phyloP scores from a whole-genome alignment of 2,888 invertebrate genomes.

The Lochmaea capreae region DNA sequence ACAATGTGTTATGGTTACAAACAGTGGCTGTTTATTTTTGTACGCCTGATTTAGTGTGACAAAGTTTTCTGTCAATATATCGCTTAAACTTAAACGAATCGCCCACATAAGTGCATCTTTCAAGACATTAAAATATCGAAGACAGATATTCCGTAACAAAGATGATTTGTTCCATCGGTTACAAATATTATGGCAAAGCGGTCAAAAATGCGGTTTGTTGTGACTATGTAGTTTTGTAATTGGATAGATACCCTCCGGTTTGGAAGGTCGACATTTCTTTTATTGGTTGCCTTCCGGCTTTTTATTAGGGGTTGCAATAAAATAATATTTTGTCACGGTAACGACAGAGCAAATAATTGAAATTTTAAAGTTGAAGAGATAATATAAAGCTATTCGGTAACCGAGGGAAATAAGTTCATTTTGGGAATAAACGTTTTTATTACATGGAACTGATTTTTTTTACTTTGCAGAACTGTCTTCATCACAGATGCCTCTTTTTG shows the following conservation, averaged over 20 bases:
- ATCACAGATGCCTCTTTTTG: no score
- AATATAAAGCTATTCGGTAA: neutral
- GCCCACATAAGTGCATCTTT: neutral
- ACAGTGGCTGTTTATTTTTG: no score
- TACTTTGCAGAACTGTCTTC: no score
- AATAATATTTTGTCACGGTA: neutral
- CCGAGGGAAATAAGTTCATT: neutral
- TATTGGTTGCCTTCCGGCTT: neutral
- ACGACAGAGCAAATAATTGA: neutral
- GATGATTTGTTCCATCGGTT: slow-evolving; percentile 50
- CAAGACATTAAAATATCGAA: slow-evolving; percentile 37
- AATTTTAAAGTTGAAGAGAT: neutral
- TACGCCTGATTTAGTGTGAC: neutral
- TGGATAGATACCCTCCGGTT: neutral
- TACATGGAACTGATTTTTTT: neutral
- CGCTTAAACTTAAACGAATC: neutral
- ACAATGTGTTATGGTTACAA: no score
- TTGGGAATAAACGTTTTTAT: neutral
- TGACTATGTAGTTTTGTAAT: slow-evolving; percentile 1
- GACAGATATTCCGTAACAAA: slow-evolving; percentile 50
- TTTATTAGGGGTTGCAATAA: neutral
- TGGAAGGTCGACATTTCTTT: neutral
- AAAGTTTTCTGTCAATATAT: neutral
- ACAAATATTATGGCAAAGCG: slow-evolving; percentile 50
- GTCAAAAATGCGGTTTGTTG: slow-evolving; percentile 54